Evolutionary conservation across 2,113 vertebrate species (phyloP).

Genomic region (Nansenia antarctica): DNA sequence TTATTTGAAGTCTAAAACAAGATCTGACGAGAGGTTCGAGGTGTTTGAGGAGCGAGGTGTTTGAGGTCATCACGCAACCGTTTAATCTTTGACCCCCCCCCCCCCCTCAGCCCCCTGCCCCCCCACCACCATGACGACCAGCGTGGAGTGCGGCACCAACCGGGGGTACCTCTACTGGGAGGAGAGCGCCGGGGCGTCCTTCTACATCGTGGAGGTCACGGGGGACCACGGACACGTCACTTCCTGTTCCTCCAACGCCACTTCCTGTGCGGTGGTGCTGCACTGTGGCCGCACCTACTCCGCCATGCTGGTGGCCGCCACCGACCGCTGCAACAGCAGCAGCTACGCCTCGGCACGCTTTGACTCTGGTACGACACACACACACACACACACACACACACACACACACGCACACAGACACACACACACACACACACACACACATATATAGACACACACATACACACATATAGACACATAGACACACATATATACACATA

Average conservation of each 20-base stretch:
- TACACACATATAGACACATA: too few relatives aligned
- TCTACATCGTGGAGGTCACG: conserved; percentile 54
- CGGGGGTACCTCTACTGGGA: conserved; percentile 58
- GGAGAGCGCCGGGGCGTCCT: conserved; percentile 35
- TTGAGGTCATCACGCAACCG: not conserved
- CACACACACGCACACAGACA: conserved; percentile 3
- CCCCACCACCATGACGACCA: conserved; percentile 53
- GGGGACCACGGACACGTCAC: conserved; percentile 50
- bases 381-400: not conserved
- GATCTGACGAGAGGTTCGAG: too few relatives aligned
- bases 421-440: not conserved
- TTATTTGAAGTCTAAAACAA: too few relatives aligned
- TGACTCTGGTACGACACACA: conserved; percentile 51
- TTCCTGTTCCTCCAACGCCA: conserved; percentile 56
- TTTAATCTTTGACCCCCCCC: not conserved
- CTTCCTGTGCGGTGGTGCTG: conserved; percentile 55
- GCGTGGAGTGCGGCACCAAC: conserved; percentile 64
- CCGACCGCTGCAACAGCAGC: conserved; percentile 64
- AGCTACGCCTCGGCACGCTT: conserved; percentile 46
- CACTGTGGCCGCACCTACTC: conserved; percentile 56
- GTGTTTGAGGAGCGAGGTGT: too few relatives aligned
- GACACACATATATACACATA: not conserved
- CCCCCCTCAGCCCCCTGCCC: conserved; percentile 54
- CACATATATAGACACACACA: not conserved
- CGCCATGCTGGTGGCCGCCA: conserved; percentile 64